Evolutionary conservation across 2,797 vertebrate genomes (phyloP), one percentile per base, ranked within the genome.

Genomic region (Anguilla megastoma): DNA sequence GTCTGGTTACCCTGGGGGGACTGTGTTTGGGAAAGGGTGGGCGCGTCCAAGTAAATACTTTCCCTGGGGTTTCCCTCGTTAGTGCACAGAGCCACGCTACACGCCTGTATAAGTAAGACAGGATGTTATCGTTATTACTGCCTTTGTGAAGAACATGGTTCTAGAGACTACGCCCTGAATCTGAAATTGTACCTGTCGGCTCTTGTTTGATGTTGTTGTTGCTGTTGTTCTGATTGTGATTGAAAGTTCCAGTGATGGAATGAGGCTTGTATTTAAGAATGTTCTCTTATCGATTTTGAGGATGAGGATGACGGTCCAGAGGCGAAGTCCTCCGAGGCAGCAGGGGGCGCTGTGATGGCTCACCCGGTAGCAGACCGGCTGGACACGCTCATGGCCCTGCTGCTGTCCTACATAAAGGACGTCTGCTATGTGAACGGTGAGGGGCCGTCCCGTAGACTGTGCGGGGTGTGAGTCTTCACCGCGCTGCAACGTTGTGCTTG

Each of bases 301-400:
- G 98, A 99, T 90, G 98, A 98, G 94, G 98, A 99, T 80, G 93
- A 96, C 85, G 95, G 96, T 84, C 82, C 79, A 0, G 91, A 92
- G 9, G 86, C 88, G 7, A 88, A 88, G 45, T 84, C 88, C 71
- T 66, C 90, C 30, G 76, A n/a, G 3, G 18, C 12, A 2, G 69
- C 54, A 36, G 86, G 0, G 7, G 60, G 1, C 0, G 82, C 89
- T 6, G 89, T n/a, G 66, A 99, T 97, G 97, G 94, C 93, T 0
- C 98, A 99, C 90, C 97, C 98, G 0, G 92, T 97, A 3, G 98
- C 98, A 0, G 97, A 99, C 54, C 95, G 97, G 79, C 94, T 99
- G 88, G 98, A 99, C 91, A 90, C 96, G 30, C 94, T 99, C 74
- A 97, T 99, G 94, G 93, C 91, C 0, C 93, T 98, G 63, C 89